Conservation (phyloP, 2,113 vertebrate genomes). For the Spheniscus mendiculus region DNA sequence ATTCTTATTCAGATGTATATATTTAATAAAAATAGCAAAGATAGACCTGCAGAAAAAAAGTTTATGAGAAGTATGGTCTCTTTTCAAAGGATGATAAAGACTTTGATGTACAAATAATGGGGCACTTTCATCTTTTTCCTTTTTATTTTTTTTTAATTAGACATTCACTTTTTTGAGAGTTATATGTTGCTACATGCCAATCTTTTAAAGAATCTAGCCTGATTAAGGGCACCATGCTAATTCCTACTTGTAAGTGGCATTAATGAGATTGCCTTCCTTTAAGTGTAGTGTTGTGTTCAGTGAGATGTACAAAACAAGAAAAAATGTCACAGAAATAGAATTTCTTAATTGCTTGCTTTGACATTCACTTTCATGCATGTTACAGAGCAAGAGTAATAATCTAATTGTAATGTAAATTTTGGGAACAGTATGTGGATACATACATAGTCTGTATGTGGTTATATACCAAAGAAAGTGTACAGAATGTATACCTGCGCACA, state of each 20-base stretch:
- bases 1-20: background rate
- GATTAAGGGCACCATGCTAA: background rate
- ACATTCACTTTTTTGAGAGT: background rate
- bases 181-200: background rate
- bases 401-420: background rate
- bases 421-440: background rate
- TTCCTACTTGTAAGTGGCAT: background rate
- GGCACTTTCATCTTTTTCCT: background rate
- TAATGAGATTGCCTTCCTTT: background rate
- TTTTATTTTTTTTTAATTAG: background rate
- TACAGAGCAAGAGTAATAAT: background rate
- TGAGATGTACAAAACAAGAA: background rate
- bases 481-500: rapidly evolving
- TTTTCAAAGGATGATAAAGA: background rate
- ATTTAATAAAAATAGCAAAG: background rate
- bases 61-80: background rate
- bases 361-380: background rate
- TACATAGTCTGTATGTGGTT: background rate
- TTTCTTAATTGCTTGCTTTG: background rate
- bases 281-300: background rate
- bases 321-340: background rate
- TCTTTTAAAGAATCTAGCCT: background rate
- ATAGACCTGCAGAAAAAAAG: background rate
- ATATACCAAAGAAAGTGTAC: background rate
- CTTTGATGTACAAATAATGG: background rate